Evolutionary conservation across 2,888 invertebrate genomes (phyloP), one percentile per base, ranked within the genome.

Genomic region (Stegana nigrithorax): DNA sequence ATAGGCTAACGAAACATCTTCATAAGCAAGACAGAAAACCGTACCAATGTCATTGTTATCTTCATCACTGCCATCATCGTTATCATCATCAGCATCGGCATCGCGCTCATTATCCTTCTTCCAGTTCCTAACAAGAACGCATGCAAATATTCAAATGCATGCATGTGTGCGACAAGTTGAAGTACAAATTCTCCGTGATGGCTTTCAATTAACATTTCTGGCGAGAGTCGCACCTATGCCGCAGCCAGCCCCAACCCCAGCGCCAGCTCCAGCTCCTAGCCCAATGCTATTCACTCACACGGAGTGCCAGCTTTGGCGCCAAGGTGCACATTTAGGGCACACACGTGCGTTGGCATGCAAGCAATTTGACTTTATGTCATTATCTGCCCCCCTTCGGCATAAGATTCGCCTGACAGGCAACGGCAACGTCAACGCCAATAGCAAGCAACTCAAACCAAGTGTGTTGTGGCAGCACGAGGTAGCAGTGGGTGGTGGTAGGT

Each of bases 331-430:
- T 17, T 55, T 12, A 21, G n/a, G n/a, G n/a, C 25, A 47, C 21
- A 27, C 10, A 56, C 14, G n/a, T 29, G 51, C 25, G 17, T 39
- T 21, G 2, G 39, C n/a, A 51, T 68, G 58, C 61, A 59, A 58
- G 64, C 67, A 72, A 75, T 73, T 77, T 75, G 73, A 78, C 75
- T 75, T 75, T 64, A 68, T 70, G 72, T 72, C 78, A 77, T 75
- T 75, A 70, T 77, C 67, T 67, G 70, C 69, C 66, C 65, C 70
- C 39, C 3, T n/a, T 55, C 19, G 32, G n/a, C 21, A 19, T 55
- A 23, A 55, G 7, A 51, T 55, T 12, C 36, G 21, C 5, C 12
- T 47, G 45, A 0, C 53, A 53, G 32, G 21, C 5, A 19, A 21
- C 8, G 32, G 32, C 32, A 10, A 19, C 27, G 51, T 21, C 7